Percentiles rank a stretch among this genome's conserved stretches.
phyloP scores from a whole-genome alignment of 2,888 invertebrate genomes.

The Microplitis deprimator region DNA sequence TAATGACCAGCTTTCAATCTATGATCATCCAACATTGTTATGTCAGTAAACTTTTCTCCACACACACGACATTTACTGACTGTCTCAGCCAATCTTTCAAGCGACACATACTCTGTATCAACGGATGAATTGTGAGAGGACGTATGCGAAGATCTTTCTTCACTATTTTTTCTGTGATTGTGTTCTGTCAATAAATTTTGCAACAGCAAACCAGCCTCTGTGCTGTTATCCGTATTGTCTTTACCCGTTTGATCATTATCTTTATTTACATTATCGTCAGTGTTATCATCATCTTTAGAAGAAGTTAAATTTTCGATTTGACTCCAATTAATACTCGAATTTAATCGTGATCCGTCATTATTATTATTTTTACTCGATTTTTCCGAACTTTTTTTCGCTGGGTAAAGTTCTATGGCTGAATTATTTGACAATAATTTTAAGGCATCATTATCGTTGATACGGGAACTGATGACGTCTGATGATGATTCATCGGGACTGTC shows the following conservation, averaged over 20 bases:
- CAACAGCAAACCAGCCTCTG: slow-evolving; percentile 53
- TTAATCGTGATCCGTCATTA: neutral
- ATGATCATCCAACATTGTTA: slow-evolving; percentile 74
- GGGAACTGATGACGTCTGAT: slow-evolving; percentile 54
- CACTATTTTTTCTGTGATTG: slow-evolving; percentile 31
- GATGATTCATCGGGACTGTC: slow-evolving; percentile 49
- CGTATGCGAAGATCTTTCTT: slow-evolving; percentile 52
- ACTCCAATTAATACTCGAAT: slow-evolving; percentile 63
- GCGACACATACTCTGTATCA: slow-evolving; percentile 77
- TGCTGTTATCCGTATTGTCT: slow-evolving; percentile 52
- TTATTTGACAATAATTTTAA: slow-evolving; percentile 59
- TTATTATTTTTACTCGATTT: slow-evolving; percentile 24
- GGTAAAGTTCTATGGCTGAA: slow-evolving; percentile 40
- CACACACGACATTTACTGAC: slow-evolving; percentile 77
- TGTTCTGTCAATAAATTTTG: slow-evolving; percentile 67
- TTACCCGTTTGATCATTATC: slow-evolving; percentile 45
- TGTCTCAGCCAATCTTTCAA: slow-evolving; percentile 76
- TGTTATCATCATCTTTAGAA: slow-evolving; percentile 39
- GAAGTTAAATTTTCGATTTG: slow-evolving; percentile 54
- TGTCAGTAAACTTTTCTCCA: slow-evolving; percentile 76
- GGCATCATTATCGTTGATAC: slow-evolving; percentile 55
- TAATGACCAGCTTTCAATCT: slow-evolving; percentile 75
- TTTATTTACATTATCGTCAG: slow-evolving; percentile 34
- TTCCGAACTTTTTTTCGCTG: slow-evolving; percentile 9
- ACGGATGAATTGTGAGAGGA: slow-evolving; percentile 54